Percentiles rank a stretch among this genome's conserved stretches.
These are phyloP conservation scores for Falco concolor DNA, from an alignment of 2,797 vertebrate species.

Conservation along the genomic window DNA sequence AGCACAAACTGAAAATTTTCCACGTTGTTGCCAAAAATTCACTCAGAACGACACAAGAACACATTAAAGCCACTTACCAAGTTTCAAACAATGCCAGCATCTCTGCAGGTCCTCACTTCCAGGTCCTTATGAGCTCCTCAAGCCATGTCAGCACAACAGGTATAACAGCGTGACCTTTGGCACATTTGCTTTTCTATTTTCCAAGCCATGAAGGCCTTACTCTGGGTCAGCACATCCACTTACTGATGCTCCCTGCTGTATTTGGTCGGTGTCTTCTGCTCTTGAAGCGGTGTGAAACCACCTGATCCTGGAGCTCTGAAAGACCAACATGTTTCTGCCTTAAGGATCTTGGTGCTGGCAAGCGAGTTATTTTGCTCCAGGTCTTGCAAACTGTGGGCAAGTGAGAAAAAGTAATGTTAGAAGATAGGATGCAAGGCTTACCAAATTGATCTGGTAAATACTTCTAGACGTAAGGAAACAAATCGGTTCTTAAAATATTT, in stretches of 20 bases:
- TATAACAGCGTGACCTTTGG: not conserved
- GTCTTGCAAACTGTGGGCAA: not conserved
- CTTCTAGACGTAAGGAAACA: not conserved
- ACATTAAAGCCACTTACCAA: not conserved
- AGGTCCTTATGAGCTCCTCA: not conserved
- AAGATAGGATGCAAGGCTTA: not conserved
- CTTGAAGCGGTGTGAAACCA: slow-evolving; percentile 73
- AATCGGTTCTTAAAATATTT: not conserved
- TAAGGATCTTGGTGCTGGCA: slow-evolving; percentile 85
- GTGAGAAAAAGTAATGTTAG: not conserved
- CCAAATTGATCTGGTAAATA: not conserved
- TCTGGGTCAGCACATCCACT: slow-evolving; percentile 82
- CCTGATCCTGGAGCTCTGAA: slow-evolving; percentile 73
- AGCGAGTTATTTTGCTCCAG: slow-evolving; percentile 44
- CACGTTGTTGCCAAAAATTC: not conserved
- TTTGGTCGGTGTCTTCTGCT: slow-evolving; percentile 67
- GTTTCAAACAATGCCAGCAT: not conserved
- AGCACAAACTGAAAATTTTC: not conserved
- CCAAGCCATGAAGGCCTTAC: slow-evolving; percentile 69
- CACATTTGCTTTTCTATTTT: slow-evolving; percentile 83
- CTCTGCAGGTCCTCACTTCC: not conserved
- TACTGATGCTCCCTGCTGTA: slow-evolving; percentile 74
- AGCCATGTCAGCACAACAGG: not conserved
- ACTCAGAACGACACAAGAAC: not conserved
- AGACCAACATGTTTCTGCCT: slow-evolving; percentile 71